phyloP scores from a whole-genome alignment of 2,113 vertebrate genomes.

The Anguilla rostrata region DNA sequence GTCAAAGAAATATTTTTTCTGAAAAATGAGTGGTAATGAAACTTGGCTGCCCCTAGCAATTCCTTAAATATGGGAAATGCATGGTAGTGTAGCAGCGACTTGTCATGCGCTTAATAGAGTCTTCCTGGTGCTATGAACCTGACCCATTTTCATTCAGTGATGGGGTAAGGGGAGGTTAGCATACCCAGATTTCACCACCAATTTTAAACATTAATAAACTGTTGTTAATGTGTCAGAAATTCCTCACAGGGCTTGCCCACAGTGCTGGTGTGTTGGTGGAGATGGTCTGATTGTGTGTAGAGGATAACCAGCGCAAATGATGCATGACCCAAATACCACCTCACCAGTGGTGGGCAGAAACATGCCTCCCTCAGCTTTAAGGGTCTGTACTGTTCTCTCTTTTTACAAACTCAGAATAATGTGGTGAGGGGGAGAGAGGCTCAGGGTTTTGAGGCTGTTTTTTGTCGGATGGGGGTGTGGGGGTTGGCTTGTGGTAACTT shows the following conservation, averaged over 20 bases:
- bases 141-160: background rate
- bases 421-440: constrained; percentile 48
- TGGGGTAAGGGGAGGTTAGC: background rate
- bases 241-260: constrained; percentile 2
- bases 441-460: constrained; percentile 36
- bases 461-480: too few species aligned
- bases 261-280: background rate
- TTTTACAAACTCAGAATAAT: constrained; percentile 17
- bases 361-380: background rate
- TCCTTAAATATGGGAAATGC: background rate
- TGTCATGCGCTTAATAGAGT: background rate
- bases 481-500: constrained; percentile 22
- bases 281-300: background rate
- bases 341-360: background rate
- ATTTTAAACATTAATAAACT: constrained; percentile 28
- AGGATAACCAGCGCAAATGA: constrained; percentile 37
- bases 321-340: background rate
- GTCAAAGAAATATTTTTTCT: constrained; percentile 8
- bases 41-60: background rate
- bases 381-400: constrained; percentile 19
- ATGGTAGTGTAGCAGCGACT: too few species aligned
- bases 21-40: constrained; percentile 20
- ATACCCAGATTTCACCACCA: constrained; percentile 16
- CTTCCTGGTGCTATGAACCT: background rate
- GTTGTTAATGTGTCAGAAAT: constrained; percentile 34